Percentiles rank a stretch among this genome's conserved stretches.
Conservation (phyloP, 35 echinoderm and acorn worm species). For the Heliocidaris tuberculata region DNA sequence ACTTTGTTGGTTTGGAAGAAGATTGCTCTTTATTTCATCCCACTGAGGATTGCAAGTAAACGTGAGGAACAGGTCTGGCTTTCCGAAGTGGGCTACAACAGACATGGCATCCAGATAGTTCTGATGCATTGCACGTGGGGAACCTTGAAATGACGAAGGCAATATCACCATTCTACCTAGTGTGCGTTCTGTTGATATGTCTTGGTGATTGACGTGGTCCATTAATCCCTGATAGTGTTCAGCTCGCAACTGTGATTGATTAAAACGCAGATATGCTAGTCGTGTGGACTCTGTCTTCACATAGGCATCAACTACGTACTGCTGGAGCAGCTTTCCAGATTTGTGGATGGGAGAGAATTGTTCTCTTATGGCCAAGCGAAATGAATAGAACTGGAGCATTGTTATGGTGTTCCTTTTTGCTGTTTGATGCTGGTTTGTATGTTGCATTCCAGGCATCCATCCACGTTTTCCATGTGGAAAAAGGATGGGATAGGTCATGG, state of each 20-base stretch:
- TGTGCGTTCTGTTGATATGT: neutral
- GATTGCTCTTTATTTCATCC: slow-evolving; percentile 38
- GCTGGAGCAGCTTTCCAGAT: neutral
- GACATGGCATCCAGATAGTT: slow-evolving; percentile 55
- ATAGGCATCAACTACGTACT: slow-evolving; percentile 1
- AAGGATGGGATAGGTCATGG: too few relatives aligned
- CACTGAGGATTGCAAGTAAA: slow-evolving; percentile 63
- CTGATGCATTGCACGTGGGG: slow-evolving; percentile 7
- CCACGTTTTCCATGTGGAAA: too few relatives aligned
- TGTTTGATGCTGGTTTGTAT: neutral
- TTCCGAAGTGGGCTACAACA: neutral
- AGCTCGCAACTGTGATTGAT: neutral
- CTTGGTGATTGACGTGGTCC: neutral
- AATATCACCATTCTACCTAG: neutral
- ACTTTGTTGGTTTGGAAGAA: slow-evolving; percentile 13
- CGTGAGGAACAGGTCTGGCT: slow-evolving; percentile 53
- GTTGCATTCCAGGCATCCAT: too few relatives aligned
- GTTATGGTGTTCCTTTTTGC: neutral
- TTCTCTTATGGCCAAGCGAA: neutral
- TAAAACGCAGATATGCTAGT: neutral
- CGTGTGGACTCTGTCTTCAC: neutral
- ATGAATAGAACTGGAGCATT: neutral
- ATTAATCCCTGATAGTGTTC: neutral
- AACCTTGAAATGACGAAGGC: slow-evolving; percentile 41
- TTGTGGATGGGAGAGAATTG: neutral